Evolutionary conservation across 2,888 invertebrate species (phyloP), one percentile per base, ranked within the genome.

Genomic region (Parochlus steinenii): DNA sequence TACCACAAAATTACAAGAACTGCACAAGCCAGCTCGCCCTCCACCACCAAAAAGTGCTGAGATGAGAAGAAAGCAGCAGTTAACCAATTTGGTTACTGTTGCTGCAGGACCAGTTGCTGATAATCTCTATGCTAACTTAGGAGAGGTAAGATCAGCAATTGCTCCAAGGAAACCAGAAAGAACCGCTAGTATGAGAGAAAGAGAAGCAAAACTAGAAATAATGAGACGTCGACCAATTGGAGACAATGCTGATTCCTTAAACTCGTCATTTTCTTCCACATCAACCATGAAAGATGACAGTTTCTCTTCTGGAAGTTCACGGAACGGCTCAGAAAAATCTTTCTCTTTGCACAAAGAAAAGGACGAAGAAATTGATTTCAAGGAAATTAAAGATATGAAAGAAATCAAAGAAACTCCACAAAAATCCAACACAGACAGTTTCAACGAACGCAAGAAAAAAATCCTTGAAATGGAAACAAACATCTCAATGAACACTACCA

Each of bases 91-190:
- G n/a, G n/a, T 25, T 12, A 15, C 18, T 11, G 20, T 56, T 54
- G 30, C 48, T 56, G 26, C 54, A 54, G n/a, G n/a, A 47, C 54
- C 54, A 39, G 56, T 55, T 43, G 62, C 65, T 45, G 68, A 68
- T 46, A 74, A 67, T 45, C 74, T 83, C 50, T 85, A 85, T 58
- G 83, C 82, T 43, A 85, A 85, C 63, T 55, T 55, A 77, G 79
- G 85, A 54, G 83, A 83, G 65, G 78, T 81, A 45, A 67, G 85
- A 54, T 81, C 80, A 52, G 71, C 77, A 39, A 67, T 85, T 47
- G 77, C 80, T 33, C 80, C 81, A 10, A 70, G 79, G 38, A 87
- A 86, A 56, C 86, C 85, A 11, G 82, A 83, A 54, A 64, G 86
- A 42, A 82, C 82, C 12, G 81, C 83, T 28, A 85, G 85, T 53